phyloP scores from a whole-genome alignment of 2,797 vertebrate species.

The Hylomyscus alleni region DNA sequence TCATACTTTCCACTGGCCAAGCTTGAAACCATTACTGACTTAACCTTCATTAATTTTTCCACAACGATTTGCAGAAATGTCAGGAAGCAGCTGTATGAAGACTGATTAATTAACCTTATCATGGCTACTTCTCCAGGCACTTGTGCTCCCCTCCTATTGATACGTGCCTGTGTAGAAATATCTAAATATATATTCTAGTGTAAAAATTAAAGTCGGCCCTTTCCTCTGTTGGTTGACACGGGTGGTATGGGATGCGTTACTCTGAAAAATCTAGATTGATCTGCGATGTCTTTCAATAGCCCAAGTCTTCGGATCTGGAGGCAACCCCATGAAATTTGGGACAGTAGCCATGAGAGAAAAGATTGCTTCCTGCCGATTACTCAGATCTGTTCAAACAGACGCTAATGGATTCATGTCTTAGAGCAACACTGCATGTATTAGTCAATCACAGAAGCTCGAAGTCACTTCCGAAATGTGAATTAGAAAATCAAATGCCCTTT shows the following conservation, averaged over 20 bases:
- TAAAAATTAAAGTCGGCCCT: constrained; percentile 78
- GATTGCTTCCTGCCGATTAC: constrained; percentile 89
- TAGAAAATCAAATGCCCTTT: constrained; percentile 81
- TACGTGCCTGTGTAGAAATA: not conserved
- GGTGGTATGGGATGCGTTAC: constrained; percentile 67
- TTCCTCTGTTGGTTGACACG: constrained; percentile 48
- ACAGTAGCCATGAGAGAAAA: constrained; percentile 89
- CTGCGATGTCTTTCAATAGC: constrained; percentile 77
- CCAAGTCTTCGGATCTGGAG: constrained; percentile 82
- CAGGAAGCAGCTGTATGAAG: constrained; percentile 93
- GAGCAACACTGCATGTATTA: constrained; percentile 88
- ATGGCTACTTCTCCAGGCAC: constrained; percentile 78
- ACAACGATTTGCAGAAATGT: constrained; percentile 94
- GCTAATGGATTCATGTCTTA: constrained; percentile 88
- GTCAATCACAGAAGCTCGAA: constrained; percentile 85
- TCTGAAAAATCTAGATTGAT: constrained; percentile 69
- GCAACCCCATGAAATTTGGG: constrained; percentile 86
- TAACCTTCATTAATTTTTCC: constrained; percentile 95
- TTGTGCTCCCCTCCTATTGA: not conserved
- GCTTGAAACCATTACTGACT: constrained; percentile 92
- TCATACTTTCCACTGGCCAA: constrained; percentile 94
- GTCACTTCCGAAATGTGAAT: constrained; percentile 83
- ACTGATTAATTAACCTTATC: constrained; percentile 91
- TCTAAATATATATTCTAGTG: not conserved
- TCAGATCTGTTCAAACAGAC: constrained; percentile 90